phyloP scores from a whole-genome alignment of 1,140 invertebrate species.

The Rhyzopertha dominica region DNA sequence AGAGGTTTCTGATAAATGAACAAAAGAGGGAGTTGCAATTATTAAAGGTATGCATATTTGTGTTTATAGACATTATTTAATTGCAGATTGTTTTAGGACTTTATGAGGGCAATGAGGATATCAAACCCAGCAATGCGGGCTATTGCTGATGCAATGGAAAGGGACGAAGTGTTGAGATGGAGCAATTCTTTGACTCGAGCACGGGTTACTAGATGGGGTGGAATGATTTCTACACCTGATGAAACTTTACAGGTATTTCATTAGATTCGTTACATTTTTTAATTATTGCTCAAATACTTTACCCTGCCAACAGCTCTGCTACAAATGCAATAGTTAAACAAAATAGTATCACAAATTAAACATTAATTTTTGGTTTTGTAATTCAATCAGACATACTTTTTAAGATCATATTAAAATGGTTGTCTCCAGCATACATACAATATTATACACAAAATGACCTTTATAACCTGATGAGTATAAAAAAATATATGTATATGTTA shows the following conservation, averaged over 20 bases:
- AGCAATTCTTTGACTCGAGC: slow-evolving; percentile 77
- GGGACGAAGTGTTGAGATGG: slow-evolving; percentile 91
- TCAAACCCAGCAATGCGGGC: slow-evolving; percentile 85
- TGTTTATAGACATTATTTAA: too few relatives aligned
- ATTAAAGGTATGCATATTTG: slow-evolving; percentile 72
- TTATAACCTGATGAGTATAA: too few relatives aligned
- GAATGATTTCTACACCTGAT: slow-evolving; percentile 96
- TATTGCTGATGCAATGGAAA: slow-evolving; percentile 86
- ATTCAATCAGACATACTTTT: too few relatives aligned
- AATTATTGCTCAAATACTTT: too few relatives aligned
- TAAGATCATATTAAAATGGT: too few relatives aligned
- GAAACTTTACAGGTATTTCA: slow-evolving; percentile 75
- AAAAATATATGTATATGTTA: too few relatives aligned
- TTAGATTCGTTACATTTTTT: slow-evolving; percentile 1
- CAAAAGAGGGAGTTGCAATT: slow-evolving; percentile 83
- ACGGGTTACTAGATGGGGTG: slow-evolving; percentile 90
- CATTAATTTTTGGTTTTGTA: too few relatives aligned
- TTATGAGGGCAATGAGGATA: slow-evolving; percentile 84
- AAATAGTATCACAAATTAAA: too few relatives aligned
- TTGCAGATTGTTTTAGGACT: slow-evolving; percentile 58
- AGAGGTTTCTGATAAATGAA: slow-evolving; percentile 81
- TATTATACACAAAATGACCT: too few relatives aligned
- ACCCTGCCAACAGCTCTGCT: too few relatives aligned
- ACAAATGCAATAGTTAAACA: too few relatives aligned
- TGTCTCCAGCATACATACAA: too few relatives aligned